phyloP scores from a whole-genome alignment of 2,113 vertebrate genomes.

The Eubucco bourcierii region DNA sequence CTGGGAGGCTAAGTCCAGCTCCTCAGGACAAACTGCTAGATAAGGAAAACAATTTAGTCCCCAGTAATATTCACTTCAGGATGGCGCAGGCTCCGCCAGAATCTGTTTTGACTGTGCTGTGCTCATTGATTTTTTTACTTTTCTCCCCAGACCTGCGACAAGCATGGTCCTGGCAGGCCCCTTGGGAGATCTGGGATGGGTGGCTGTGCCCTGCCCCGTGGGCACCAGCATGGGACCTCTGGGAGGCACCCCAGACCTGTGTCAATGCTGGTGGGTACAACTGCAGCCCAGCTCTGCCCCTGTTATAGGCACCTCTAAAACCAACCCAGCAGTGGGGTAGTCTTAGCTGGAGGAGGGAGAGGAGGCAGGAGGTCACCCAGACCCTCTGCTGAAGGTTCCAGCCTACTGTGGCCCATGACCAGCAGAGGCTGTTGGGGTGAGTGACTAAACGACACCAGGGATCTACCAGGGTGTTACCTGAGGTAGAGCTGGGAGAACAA shows the following conservation, averaged over 20 bases:
- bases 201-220: fast-evolving
- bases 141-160: slow-evolving; percentile 13
- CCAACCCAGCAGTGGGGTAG: fast-evolving
- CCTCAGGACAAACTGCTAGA: slow-evolving; percentile 67
- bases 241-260: fast-evolving
- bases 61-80: slow-evolving; percentile 49
- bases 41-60: slow-evolving; percentile 66
- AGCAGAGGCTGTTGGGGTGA: not conserved
- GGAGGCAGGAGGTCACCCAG: not conserved
- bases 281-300: fast-evolving
- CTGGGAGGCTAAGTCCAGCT: slow-evolving; percentile 69
- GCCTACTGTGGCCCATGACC: fast-evolving
- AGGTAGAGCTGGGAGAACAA: not conserved
- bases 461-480: not conserved
- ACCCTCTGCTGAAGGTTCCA: not conserved
- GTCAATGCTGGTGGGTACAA: too few species aligned
- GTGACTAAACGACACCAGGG: fast-evolving
- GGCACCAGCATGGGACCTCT: fast-evolving
- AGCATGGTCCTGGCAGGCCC: not conserved
- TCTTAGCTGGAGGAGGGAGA: not conserved
- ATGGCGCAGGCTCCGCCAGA: not conserved
- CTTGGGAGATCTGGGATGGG: not conserved
- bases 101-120: slow-evolving; percentile 45
- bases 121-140: slow-evolving; percentile 11
- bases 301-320: fast-evolving